phyloP scores from a whole-genome alignment of 2,797 vertebrate species.

The Cephalopachus bancanus region DNA sequence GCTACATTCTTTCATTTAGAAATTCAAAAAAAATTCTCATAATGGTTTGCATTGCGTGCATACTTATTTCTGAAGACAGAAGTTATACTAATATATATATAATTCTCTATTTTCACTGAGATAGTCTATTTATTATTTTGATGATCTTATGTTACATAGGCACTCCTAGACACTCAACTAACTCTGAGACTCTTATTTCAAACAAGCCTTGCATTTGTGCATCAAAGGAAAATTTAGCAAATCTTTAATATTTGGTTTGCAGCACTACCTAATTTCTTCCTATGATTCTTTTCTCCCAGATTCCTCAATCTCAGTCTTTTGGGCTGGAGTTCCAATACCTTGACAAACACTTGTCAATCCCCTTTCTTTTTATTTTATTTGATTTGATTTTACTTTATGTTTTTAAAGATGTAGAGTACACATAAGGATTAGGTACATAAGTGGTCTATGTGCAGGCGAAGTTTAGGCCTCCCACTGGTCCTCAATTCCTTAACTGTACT shows the following conservation, averaged over 20 bases:
- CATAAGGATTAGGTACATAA: too few relatives aligned
- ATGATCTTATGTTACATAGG: accelerated
- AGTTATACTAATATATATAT: neutral
- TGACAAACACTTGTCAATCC: neutral
- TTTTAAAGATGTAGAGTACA: too few relatives aligned
- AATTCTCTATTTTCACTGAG: neutral
- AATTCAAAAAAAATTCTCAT: neutral
- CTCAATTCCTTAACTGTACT: neutral
- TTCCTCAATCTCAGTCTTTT: neutral
- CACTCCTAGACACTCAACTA: neutral
- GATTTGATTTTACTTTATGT: too few relatives aligned
- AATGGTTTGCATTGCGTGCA: neutral
- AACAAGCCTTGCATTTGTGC: neutral
- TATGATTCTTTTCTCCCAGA: neutral
- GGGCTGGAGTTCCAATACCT: neutral
- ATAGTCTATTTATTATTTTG: neutral
- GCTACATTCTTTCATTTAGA: neutral
- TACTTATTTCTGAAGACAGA: neutral
- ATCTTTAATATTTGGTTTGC: neutral
- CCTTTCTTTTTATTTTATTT: neutral
- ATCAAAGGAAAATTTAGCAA: neutral
- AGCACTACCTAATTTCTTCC: neutral
- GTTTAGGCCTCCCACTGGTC: too few relatives aligned
- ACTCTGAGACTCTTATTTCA: neutral
- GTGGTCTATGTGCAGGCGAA: too few relatives aligned